Evolutionary conservation across 2,888 invertebrate genomes (phyloP), one percentile per base, ranked within the genome.

Genomic region (Acronicta aceris): DNA sequence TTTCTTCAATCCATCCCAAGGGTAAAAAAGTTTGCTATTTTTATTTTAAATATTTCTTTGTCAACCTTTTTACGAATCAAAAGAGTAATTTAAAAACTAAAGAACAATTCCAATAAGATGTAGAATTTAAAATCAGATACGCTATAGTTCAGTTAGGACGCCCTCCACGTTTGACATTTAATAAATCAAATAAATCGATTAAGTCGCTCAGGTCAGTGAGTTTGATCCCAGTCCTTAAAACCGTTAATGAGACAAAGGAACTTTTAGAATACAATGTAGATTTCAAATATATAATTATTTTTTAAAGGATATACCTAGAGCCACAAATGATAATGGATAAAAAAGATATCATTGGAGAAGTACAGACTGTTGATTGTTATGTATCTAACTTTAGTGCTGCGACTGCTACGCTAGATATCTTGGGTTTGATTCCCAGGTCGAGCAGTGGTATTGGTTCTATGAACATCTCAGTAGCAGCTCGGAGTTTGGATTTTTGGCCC

Each of bases 151-250:
- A 46, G 27, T 38, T 15, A 30, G 8, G 15, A 36, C 12, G 21
- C 21, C 47, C n/a, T 33, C 7, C 6, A 36, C 15, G 6, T 6
- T 54, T 64, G 30, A 48, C 64, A 52, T 45, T 68, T 54, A 51
- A 58, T 51, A 68, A 55, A 69, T 64, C 43, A 43, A 51, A 58
- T 51, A 68, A 55, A 69, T 64, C 43, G 48, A 58, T 63, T 27
- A 9, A 48, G 12, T 55, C n/a, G 12, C 12, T 41, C 54, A 69
- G 64, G 51, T 63, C 58, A 69, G 40, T 38, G 69, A 68, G 38
- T 69, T 55, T 4, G 17, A 9, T 52, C 41, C 36, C 48, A 30
- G 36, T 54, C 64, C 38, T 45, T 52, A 30, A 58, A 68, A 33
- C 41, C 41, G 15, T 48, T 42, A 9, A n/a, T 3, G 15, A 8